These are phyloP conservation scores for Lepidocyrtoides sp. DNA, from an alignment of 2,888 invertebrate genomes.

Conservation along the genomic window DNA sequence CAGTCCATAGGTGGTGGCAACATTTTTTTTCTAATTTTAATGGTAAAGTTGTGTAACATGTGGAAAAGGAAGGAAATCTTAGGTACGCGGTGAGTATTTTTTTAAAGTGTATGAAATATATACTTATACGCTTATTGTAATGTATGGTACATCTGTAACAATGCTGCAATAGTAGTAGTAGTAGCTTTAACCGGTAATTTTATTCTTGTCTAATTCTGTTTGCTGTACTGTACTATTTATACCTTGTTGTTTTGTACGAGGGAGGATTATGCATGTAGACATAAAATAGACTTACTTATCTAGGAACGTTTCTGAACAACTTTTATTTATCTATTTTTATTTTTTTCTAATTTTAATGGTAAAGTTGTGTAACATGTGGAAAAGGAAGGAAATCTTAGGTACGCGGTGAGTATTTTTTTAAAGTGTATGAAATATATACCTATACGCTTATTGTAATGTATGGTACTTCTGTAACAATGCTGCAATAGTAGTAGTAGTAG, in stretches of 20 bases:
- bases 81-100: slow-evolving; percentile 13
- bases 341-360: slow-evolving; percentile 23
- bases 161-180: no score
- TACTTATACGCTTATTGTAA: neutral
- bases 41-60: slow-evolving; percentile 12
- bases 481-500: no score
- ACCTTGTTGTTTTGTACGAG: no score
- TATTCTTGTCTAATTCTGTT: no score
- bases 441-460: neutral
- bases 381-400: slow-evolving; percentile 32
- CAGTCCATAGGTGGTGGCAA: slow-evolving; percentile 1
- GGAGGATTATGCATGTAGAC: no score
- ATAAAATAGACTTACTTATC: no score
- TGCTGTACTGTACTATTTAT: no score
- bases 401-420: neutral
- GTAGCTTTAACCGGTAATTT: no score
- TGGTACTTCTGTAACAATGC: no score
- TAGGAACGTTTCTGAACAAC: no score
- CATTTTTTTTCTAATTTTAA: slow-evolving; percentile 21
- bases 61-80: slow-evolving; percentile 27
- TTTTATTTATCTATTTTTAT: no score
- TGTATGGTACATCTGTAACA: neutral
- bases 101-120: neutral
- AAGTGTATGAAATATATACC: no score
- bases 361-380: slow-evolving; percentile 14